phyloP scores from a whole-genome alignment of 2,113 vertebrate genomes.

The Micromys minutus region DNA sequence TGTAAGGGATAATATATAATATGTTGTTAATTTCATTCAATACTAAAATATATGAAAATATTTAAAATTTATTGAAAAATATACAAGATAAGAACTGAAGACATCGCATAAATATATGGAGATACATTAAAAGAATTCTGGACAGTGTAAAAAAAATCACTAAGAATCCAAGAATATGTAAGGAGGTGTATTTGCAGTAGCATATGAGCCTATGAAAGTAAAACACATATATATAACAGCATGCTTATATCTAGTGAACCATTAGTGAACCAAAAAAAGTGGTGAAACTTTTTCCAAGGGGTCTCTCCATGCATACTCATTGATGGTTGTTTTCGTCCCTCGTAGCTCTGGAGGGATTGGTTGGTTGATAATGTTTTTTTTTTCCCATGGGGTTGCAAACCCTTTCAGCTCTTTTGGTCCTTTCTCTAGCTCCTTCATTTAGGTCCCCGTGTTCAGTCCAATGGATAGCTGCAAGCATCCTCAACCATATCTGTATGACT shows the following conservation, averaged over 20 bases:
- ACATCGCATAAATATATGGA: background rate
- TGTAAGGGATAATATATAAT: background rate
- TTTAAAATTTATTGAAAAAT: background rate
- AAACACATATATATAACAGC: background rate
- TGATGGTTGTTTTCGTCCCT: no score
- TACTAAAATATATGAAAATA: background rate
- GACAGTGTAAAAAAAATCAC: background rate
- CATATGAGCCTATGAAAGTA: background rate
- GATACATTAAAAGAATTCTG: background rate
- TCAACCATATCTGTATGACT: no score
- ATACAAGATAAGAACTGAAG: background rate
- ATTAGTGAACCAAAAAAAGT: background rate
- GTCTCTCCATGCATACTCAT: no score
- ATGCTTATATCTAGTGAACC: background rate
- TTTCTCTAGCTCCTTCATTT: no score
- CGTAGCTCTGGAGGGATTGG: no score
- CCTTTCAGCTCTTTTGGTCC: no score
- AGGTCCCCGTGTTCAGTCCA: no score
- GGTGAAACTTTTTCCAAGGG: background rate
- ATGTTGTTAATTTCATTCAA: background rate
- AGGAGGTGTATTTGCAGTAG: no score
- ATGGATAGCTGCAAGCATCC: no score
- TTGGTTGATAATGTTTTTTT: no score
- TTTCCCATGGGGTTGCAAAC: no score
- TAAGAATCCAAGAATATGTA: background rate